Evolutionary conservation across 2,888 invertebrate genomes (phyloP), one percentile per base, ranked within the genome.

Genomic region (Drosophila pullipes): DNA sequence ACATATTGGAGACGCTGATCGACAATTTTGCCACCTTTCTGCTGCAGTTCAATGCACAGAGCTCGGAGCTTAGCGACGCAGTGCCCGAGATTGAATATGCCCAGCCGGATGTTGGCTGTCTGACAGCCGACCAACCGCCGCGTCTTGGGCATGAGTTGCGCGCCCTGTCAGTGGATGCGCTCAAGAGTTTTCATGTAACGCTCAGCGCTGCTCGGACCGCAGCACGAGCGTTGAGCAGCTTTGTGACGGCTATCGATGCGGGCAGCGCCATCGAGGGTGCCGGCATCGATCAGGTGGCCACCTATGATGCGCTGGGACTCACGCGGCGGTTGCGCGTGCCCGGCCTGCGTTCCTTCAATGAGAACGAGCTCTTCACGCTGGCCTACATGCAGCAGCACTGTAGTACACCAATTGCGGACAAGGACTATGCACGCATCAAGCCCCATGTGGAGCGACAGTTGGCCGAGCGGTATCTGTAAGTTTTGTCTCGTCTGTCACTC

Each of bases 331-430:
- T 90, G 39, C 90, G 93, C 1, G 76, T 93, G 61, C 92, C 93
- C 1, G 93, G 93, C 0, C 74, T 93, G 62, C 90, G 93, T 22
- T 91, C 91, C n/a, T 91, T 82, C 39, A 92, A 92, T 50, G 92
- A 93, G 69, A 92, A 93, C 44, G 93, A 93, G 74, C 85, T 93
- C n/a, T 93, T 92, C 57, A 91, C 93, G 4, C 71, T 93, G 31
- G 87, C 92, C 35, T 92, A 92, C 67, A 91, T 93, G 92, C 93
- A 93, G 67, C 92, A 92, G 67, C 93, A 93, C 68, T 93, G 93
- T 62, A 93, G 93, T 64, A 91, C 92, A n/a, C 82, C 91, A 5
- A 90, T 93, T 66, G 91, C 93, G 59, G 91, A 91, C 55, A 93
- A 91, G 78, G 91, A 93, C 67, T 93, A 93, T 80, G 92, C 92